Evolutionary conservation across 2,888 invertebrate genomes (phyloP).

Genomic region (Allygus modestus): DNA sequence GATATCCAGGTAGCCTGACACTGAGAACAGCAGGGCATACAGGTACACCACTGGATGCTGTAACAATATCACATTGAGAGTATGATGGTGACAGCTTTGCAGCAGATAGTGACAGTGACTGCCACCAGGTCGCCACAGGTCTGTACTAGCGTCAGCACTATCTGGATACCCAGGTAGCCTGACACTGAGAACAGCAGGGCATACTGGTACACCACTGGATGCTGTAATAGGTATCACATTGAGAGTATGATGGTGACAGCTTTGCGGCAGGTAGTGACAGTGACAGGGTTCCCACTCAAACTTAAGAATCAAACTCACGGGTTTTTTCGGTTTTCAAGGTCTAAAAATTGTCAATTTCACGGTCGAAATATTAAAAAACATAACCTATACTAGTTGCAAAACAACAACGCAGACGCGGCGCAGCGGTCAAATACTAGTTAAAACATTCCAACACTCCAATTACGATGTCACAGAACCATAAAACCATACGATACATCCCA

Average conservation of each 20-base stretch:
- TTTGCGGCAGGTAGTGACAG: conserved; percentile 94
- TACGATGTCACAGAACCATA: no score
- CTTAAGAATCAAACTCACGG: no score
- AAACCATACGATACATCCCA: no score
- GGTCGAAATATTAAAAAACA: no score
- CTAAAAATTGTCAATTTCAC: no score
- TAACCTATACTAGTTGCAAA: no score
- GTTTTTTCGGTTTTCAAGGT: no score
- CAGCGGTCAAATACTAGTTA: no score
- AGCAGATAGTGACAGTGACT: conserved; percentile 93
- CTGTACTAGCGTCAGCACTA: conserved; percentile 93
- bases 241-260: conserved; percentile 95
- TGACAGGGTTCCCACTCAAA: no score
- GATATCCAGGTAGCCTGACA: conserved; percentile 95
- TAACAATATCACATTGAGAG: neutral
- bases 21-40: conserved; percentile 90
- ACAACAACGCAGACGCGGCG: no score
- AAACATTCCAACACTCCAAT: no score
- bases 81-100: conserved; percentile 92
- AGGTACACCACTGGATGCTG: conserved; percentile 89
- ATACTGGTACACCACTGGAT: conserved; percentile 91
- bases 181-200: conserved; percentile 91
- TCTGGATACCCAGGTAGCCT: conserved; percentile 95
- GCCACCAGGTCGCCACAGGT: conserved; percentile 95
- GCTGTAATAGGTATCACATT: conserved; percentile 96